A percentile compares a stretch with the other conserved stretches of the same genome.
Evolutionary conservation across 2,888 invertebrate species (phyloP).

Genomic region (Allacma fusca): DNA sequence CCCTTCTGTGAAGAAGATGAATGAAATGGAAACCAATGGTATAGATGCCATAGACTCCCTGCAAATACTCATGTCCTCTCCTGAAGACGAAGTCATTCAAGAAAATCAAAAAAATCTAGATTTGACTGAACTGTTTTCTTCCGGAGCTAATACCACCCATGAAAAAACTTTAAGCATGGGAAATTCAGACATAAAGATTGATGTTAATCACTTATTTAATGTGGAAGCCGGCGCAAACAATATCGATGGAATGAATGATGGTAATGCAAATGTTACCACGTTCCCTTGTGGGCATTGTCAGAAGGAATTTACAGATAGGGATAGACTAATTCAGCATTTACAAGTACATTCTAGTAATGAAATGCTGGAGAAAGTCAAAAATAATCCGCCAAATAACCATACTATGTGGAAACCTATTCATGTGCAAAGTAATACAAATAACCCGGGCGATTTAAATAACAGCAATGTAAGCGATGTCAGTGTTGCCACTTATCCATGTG

Average conservation of each 20-base stretch:
- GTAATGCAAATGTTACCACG: neutral
- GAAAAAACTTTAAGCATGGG: constrained; percentile 24
- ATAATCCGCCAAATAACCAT: constrained; percentile 5
- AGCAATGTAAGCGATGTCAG: constrained; percentile 8
- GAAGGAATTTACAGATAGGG: constrained; percentile 51
- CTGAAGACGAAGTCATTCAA: constrained; percentile 45
- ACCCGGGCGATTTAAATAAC: neutral
- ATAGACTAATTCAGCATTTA: constrained; percentile 51
- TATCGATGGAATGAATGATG: constrained; percentile 4
- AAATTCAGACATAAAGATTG: constrained; percentile 12
- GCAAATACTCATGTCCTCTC: constrained; percentile 51
- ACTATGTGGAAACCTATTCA: constrained; percentile 5
- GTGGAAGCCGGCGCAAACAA: constrained; percentile 14
- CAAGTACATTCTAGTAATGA: constrained; percentile 47
- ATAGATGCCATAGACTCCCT: constrained; percentile 52
- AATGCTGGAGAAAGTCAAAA: constrained; percentile 21
- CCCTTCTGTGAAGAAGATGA: constrained; percentile 46
- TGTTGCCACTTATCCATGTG: constrained; percentile 45
- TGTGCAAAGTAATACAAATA: neutral
- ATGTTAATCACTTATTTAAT: constrained; percentile 33
- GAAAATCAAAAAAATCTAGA: constrained; percentile 28
- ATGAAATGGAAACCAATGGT: constrained; percentile 37
- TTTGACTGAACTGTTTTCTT: constrained; percentile 31
- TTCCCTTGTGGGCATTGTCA: constrained; percentile 56
- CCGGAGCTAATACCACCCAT: neutral